Percentiles rank a stretch among this genome's conserved stretches.
phyloP scores from a whole-genome alignment of 2,113 vertebrate species.

The Chaetodon trifascialis region DNA sequence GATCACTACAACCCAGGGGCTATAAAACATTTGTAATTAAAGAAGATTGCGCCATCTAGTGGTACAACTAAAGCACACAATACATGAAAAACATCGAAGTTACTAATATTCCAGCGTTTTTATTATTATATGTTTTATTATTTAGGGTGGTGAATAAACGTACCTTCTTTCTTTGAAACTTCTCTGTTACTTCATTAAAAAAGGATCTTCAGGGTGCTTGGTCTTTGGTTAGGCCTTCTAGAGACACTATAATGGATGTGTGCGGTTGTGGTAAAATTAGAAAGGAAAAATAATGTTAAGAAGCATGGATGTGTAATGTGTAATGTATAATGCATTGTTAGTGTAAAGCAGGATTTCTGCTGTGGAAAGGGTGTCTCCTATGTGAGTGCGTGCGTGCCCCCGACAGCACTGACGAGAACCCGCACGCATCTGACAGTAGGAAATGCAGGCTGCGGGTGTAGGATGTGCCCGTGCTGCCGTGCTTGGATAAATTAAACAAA shows the following conservation, averaged over 20 bases:
- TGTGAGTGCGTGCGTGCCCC: constrained; percentile 53
- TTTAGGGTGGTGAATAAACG: no score
- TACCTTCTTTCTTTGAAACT: background rate
- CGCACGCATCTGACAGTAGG: constrained; percentile 86
- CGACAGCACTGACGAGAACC: constrained; percentile 49
- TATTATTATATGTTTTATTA: background rate
- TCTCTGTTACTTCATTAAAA: background rate
- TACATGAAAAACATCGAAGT: background rate
- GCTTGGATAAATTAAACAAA: constrained; percentile 48
- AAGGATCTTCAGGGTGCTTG: background rate
- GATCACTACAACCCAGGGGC: background rate
- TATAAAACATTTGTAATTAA: background rate
- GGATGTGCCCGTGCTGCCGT: constrained; percentile 48
- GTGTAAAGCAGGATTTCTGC: background rate
- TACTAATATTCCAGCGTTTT: background rate
- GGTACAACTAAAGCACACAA: background rate
- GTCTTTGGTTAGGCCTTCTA: background rate
- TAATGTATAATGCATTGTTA: background rate
- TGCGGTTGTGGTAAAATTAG: background rate
- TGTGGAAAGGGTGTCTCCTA: constrained; percentile 50
- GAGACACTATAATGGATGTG: background rate
- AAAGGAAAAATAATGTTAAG: no score
- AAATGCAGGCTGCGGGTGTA: constrained; percentile 75
- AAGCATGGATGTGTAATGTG: background rate
- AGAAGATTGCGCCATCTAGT: constrained; percentile 37